Evolutionary conservation across 2,113 vertebrate genomes (phyloP).

Genomic region (Xerus inauris): DNA sequence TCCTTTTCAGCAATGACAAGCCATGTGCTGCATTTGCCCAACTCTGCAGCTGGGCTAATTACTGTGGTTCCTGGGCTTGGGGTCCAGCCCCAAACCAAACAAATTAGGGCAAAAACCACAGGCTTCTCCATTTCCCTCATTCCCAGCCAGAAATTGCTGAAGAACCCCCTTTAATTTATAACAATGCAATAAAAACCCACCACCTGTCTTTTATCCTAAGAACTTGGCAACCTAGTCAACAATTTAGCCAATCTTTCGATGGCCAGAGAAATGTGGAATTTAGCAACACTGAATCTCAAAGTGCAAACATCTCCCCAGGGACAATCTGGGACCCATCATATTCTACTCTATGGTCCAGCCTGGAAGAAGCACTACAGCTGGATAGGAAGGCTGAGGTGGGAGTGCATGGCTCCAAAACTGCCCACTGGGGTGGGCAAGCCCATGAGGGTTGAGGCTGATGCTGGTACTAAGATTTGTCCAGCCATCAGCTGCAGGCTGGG

Average conservation of each 20-base stretch:
- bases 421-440: neutral
- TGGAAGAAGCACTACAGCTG: neutral
- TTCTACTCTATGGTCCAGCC: neutral
- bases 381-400: neutral
- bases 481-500: neutral
- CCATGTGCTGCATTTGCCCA: constrained; percentile 20
- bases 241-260: neutral
- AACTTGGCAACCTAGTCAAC: neutral
- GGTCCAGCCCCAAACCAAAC: constrained; percentile 66
- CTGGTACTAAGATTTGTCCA: neutral
- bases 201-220: constrained; percentile 64
- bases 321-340: neutral
- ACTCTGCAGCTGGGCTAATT: constrained; percentile 73
- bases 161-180: constrained; percentile 56
- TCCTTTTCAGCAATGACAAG: neutral
- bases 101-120: constrained; percentile 46
- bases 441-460: fast-evolving
- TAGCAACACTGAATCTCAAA: neutral
- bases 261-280: neutral
- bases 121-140: neutral
- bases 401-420: neutral
- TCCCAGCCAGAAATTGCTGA: constrained; percentile 26
- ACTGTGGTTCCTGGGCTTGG: neutral
- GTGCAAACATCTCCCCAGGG: neutral
- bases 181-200: constrained; percentile 55